Base-by-base conservation (phyloP, 2,888 invertebrate genomes). In the Apotomis betuletana region DNA sequence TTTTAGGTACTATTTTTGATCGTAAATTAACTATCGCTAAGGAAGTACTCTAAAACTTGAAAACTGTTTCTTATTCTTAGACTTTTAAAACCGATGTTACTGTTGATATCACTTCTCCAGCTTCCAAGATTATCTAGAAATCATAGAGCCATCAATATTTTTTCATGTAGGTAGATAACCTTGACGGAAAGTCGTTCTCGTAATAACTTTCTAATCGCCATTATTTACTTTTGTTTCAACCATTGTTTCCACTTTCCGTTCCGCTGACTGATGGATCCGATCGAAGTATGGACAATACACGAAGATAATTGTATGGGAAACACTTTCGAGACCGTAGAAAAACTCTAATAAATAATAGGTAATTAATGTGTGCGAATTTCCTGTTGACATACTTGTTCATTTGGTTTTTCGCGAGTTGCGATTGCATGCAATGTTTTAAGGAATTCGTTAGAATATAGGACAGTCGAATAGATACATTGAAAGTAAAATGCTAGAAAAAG, bases 301-400 rank as follows among this genome's bases (percentile, higher is more conserved):
- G 41, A 41, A 38, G 36, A 44, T 74, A 67, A 74, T 73, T 67
- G 65, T 55, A 73, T 73, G 73, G 73, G 70, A 74, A 73, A 70
- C 59, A 55, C 67, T 57, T 72, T 71, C 65, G 5, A 54, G n/a
- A 67, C 65, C 65, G 70, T n/a, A 70, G 59, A 27, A 44, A 52
- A 54, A 5, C 5, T 36, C 49, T 54, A 61, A 61, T 63, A 58
- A 55, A n/a, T 38, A 67, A 49, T 49, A 15, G 15, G 15, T 15
- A 57, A 46, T 57, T 41, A 55, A n/a, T 61, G 1, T 2, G 13
- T 49, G 46, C 15, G 60, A 60, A 15, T 60, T 46, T 60, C 58
- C 58, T 15, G 60, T 46, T 44, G 60, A 44, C 60, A 55, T 44
- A 44, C 54, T 55, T 12, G 27, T 55, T 46, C 10, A 12, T n/a